phyloP scores from a whole-genome alignment of 2,888 invertebrate species.

The Exocentrus adspersus region DNA sequence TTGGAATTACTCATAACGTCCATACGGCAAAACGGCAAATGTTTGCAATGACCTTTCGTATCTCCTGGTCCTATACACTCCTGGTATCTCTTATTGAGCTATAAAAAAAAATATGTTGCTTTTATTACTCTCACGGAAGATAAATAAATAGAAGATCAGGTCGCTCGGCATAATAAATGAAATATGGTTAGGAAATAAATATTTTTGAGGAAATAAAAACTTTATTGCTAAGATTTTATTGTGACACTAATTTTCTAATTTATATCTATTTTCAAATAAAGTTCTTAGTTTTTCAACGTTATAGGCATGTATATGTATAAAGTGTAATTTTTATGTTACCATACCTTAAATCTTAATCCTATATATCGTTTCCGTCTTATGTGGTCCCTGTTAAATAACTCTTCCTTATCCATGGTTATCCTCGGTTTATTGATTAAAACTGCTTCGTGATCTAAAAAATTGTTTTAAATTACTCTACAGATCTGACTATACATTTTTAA shows the following conservation, averaged over 20 bases:
- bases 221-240: too few species aligned
- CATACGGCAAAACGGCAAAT: slow-evolving; percentile 69
- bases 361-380: slow-evolving; percentile 54
- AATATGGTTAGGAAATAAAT: neutral
- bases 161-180: neutral
- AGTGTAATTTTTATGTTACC: neutral
- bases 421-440: neutral
- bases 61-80: slow-evolving; percentile 69
- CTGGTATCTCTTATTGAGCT: slow-evolving; percentile 72
- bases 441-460: slow-evolving; percentile 11
- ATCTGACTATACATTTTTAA: neutral
- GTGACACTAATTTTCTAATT: too few species aligned
- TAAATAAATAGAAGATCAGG: neutral
- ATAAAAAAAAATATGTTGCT: slow-evolving; percentile 37
- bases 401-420: neutral
- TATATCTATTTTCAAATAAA: neutral
- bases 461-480: neutral
- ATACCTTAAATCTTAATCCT: slow-evolving; percentile 56
- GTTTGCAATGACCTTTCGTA: slow-evolving; percentile 74
- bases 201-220: too few species aligned
- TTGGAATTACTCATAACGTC: slow-evolving; percentile 64
- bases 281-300: neutral
- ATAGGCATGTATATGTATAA: neutral
- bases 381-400: slow-evolving; percentile 38
- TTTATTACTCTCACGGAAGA: neutral